Base-by-base conservation (phyloP, 1,140 invertebrate genomes). In the Anagrus nilaparvatae region DNA sequence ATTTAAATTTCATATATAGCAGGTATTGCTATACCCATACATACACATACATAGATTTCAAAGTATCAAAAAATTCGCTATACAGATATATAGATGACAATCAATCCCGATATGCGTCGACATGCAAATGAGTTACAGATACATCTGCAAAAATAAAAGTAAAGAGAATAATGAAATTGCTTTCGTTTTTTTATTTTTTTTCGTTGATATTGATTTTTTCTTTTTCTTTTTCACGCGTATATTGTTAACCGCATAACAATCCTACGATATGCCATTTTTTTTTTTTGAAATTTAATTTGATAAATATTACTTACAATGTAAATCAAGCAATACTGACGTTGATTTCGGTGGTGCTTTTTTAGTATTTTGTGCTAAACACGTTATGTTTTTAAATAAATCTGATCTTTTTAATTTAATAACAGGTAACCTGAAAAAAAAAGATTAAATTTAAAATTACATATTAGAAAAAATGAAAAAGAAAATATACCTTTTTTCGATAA, bases 361-460 rank as follows among this genome's bases (percentile, higher is more conserved):
- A 6, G 85, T 89, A 61, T 92, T 92, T 48, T 78, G 71, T 9
- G 87, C 84, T 58, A 85, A 81, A 59, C 87, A 92, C 27, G 83
- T 87, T 60, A 88, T 85, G 49, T 84, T 79, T 3, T 82, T 78
- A 43, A 84, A 79, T 41, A 89, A 75, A 65, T 90, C 82, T n/a
- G 79, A 76, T 23, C 87, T 71, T 19, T 76, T 72, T 38, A 90
- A 74, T 12, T 75, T 72, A 21, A 76, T 76, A 72, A 87, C 80
- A 32, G 78, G 74, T 30, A 90, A 71, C 47, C 83, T 63, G 40
- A 30, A 54, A 52, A 39, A 44, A 19, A 44, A 39, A n/a, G 24
- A 42, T 45, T 33, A 21, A 24, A 16, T 13, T n/a, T 25, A 27
- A 35, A 10, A 5, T 36, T 36, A 7, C 25, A 9, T 25, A 12